phyloP scores from a whole-genome alignment of 2,797 vertebrate species.

The Pseudomugil gertrudae region DNA sequence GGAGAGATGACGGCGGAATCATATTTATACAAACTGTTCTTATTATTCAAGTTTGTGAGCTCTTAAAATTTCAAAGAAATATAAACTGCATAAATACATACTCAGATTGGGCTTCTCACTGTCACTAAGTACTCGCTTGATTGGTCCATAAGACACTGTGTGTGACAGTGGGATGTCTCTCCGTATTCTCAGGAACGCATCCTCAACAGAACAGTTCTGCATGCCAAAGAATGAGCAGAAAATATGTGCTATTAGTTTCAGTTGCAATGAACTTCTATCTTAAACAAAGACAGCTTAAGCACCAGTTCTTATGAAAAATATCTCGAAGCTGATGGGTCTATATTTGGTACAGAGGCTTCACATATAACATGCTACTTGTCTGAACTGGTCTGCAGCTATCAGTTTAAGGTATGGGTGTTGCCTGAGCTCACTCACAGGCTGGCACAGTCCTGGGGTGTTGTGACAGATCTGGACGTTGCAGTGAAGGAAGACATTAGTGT shows the following conservation, averaged over 20 bases:
- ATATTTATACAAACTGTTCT: conserved; percentile 10
- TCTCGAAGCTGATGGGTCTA: conserved; percentile 43
- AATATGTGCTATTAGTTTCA: neutral
- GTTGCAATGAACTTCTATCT: conserved; percentile 2
- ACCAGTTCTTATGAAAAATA: conserved; percentile 25
- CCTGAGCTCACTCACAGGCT: conserved; percentile 71
- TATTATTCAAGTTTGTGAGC: neutral
- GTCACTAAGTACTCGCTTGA: conserved; percentile 68
- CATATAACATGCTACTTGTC: conserved; percentile 53
- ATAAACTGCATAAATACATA: conserved; percentile 49
- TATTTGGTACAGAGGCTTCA: conserved; percentile 47
- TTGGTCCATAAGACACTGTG: conserved; percentile 79
- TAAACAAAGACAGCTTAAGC: conserved; percentile 21
- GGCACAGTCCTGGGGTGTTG: conserved; percentile 68
- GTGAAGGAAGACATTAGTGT: conserved; percentile 80
- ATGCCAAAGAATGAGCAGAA: conserved; percentile 3
- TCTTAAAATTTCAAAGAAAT: neutral
- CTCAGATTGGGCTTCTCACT: conserved; percentile 62
- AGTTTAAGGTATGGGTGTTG: conserved; percentile 37
- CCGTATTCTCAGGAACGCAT: conserved; percentile 67
- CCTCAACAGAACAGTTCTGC: conserved; percentile 81
- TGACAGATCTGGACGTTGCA: conserved; percentile 85
- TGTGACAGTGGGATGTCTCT: conserved; percentile 77
- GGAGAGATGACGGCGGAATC: conserved; percentile 3
- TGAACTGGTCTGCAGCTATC: conserved; percentile 52